Evolutionary conservation across 53 echinoderm and acorn worm species (phyloP).

Genomic region (Holothuria leucospilota): DNA sequence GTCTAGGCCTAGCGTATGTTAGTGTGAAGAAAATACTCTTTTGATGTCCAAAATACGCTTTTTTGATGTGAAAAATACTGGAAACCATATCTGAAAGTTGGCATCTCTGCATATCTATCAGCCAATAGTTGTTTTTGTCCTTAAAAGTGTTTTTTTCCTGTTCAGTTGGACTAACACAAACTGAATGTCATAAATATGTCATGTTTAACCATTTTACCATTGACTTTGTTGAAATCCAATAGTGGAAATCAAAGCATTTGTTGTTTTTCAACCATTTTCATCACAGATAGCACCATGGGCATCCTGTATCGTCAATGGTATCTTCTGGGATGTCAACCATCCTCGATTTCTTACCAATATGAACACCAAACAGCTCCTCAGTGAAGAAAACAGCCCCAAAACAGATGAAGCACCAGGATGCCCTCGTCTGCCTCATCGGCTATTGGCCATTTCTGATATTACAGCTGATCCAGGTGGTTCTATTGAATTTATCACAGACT

Average conservation of each 20-base stretch:
- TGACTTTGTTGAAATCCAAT: not conserved
- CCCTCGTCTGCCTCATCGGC: conserved; percentile 90
- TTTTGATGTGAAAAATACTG: too few species aligned
- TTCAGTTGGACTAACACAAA: not conserved
- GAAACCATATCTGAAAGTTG: too few species aligned
- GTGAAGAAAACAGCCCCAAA: conserved; percentile 71
- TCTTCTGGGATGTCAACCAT: conserved; percentile 94
- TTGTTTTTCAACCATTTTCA: not conserved
- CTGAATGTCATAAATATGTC: not conserved
- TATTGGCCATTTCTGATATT: conserved; percentile 98
- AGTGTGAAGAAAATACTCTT: too few species aligned
- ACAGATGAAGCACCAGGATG: conserved; percentile 77
- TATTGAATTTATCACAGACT: conserved; percentile 93
- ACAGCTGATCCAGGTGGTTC: conserved; percentile 98
- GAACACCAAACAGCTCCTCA: conserved; percentile 91
- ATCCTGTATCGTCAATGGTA: conserved; percentile 96
- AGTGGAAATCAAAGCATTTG: not conserved
- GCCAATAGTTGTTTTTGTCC: too few species aligned
- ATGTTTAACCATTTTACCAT: not conserved
- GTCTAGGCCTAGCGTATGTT: too few species aligned
- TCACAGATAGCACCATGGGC: conserved; percentile 93
- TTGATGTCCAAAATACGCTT: too few species aligned
- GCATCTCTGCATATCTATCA: too few species aligned
- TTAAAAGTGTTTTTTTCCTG: not conserved
- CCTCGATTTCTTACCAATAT: conserved; percentile 94